Evolutionary conservation across 2,888 invertebrate genomes (phyloP), one percentile per base, ranked within the genome.

Genomic region (Carabus problematicus): DNA sequence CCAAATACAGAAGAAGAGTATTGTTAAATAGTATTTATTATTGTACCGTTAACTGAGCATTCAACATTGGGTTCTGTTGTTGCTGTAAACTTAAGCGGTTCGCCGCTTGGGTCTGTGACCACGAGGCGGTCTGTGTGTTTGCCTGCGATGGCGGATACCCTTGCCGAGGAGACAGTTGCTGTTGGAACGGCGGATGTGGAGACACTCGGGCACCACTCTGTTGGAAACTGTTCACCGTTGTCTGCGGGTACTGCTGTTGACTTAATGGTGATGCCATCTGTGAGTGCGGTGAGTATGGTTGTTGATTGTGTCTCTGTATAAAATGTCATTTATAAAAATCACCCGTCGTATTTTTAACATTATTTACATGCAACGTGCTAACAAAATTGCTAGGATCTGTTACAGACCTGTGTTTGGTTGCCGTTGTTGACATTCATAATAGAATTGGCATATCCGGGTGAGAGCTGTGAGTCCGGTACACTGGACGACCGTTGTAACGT

Each of bases 31-130:
- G 8, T 4, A 14, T 40, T 8, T 71, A 39, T 40, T 62, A 64
- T 86, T 87, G 87, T 83, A 92, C 92, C 79, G 91, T 90, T 76
- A 93, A 84, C 82, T 93, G 93, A 75, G 92, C 91, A 83, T 91
- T 92, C 77, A 95, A 86, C 94, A 95, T 94, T 40, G 95, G 93
- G 83, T 95, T 94, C 81, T 94, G 91, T 75, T 86, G 90, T 81
- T 91, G 91, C 77, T 91, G 90, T 70, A 89, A 84, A 69, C 88
- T 87, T 75, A 91, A 84, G 80, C 89, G 86, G 70, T 81, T 82
- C 75, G 73, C 83, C 76, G 80, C 86, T 76, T 80, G 83, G 73
- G 78, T 76, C 73, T 83, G 82, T 71, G 81, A 81, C 77, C 82
- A 82, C 55, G 75, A 76, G 14, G 75, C 61, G 62, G 72, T 74